These are phyloP conservation scores for Cairina moschata DNA, from an alignment of 2,113 vertebrate species.

Conservation along the genomic window DNA sequence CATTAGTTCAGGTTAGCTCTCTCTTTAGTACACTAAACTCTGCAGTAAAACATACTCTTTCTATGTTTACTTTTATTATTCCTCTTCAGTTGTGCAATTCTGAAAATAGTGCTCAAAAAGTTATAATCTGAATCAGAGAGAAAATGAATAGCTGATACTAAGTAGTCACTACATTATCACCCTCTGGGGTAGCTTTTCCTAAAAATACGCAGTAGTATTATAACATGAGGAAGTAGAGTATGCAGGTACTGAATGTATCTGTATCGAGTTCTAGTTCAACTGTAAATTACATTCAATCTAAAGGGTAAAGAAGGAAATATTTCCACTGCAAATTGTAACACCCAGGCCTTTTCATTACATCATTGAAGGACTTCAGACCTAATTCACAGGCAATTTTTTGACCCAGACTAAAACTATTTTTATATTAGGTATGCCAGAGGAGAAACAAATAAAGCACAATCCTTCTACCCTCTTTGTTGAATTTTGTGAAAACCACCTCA, in stretches of 20 bases:
- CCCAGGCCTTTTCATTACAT: not conserved
- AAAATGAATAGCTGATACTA: not conserved
- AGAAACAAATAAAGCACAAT: not conserved
- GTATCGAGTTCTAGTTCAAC: not conserved
- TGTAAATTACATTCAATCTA: conserved; percentile 39
- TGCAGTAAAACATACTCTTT: not conserved
- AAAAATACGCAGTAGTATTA: conserved; percentile 5
- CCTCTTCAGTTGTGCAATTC: not conserved
- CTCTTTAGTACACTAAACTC: not conserved
- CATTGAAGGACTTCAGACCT: not conserved
- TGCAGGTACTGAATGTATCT: not conserved
- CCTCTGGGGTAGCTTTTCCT: not conserved
- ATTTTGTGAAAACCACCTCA: not conserved
- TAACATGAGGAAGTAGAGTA: not conserved
- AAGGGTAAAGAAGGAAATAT: conserved; percentile 34
- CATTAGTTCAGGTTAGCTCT: not conserved
- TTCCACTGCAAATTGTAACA: conserved; percentile 16
- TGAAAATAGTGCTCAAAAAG: not conserved
- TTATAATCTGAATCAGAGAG: not conserved
- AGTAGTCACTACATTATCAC: not conserved
- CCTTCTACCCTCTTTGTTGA: not conserved
- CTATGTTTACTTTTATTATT: not conserved
- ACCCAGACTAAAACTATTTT: not conserved
- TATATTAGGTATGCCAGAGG: not conserved
- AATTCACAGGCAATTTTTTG: conserved; percentile 13